Percentiles rank a stretch among this genome's conserved stretches.
Evolutionary conservation across 2,113 vertebrate genomes (phyloP).

Genomic region (Cettia cetti): DNA sequence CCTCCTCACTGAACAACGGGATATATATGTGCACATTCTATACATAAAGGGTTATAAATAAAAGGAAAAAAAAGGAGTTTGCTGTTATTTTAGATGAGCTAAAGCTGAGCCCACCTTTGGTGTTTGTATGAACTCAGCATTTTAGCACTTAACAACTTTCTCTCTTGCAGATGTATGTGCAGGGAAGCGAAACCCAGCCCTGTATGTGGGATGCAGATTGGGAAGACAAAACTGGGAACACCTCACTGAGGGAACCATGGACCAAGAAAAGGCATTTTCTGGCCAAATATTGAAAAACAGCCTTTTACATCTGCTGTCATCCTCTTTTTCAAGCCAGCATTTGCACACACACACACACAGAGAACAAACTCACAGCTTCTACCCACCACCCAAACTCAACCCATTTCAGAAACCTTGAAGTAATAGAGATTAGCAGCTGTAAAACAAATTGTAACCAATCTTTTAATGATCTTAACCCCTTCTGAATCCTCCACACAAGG

Average conservation of each 20-base stretch:
- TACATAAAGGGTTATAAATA: neutral
- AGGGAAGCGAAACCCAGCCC: fast-evolving
- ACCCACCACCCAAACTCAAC: neutral
- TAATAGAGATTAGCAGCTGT: neutral
- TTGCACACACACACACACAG: fast-evolving
- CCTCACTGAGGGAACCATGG: neutral
- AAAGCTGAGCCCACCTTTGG: neutral
- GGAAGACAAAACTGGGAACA: neutral
- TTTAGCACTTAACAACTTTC: neutral
- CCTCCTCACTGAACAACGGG: neutral
- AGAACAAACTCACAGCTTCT: neutral
- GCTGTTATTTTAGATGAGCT: neutral
- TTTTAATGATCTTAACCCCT: neutral
- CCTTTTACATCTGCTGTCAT: neutral
- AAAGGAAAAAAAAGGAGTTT: neutral
- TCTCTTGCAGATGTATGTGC: fast-evolving
- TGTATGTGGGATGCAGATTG: fast-evolving
- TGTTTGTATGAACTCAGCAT: neutral
- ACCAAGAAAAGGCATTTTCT: neutral
- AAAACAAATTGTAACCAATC: neutral
- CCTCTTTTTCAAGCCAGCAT: neutral
- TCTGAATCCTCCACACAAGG: neutral
- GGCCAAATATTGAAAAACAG: neutral
- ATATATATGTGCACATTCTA: neutral
- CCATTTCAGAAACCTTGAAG: neutral